A percentile compares a stretch with the other conserved stretches of the same genome.
Evolutionary conservation across 1,140 invertebrate genomes (phyloP).

Genomic region (Drosophila parabipectinata): DNA sequence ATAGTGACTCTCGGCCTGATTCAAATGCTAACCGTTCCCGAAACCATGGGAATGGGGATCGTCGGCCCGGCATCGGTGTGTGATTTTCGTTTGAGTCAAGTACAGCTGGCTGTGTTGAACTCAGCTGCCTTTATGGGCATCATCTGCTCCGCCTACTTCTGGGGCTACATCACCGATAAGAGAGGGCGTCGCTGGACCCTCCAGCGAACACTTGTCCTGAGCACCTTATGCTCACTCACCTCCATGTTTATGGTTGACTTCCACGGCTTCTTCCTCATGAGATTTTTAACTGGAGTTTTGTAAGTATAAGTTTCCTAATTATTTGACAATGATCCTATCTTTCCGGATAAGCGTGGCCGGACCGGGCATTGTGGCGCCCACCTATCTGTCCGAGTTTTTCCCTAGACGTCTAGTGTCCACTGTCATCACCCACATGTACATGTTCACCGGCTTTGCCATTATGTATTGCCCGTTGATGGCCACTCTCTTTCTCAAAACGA

Average conservation of each 20-base stretch:
- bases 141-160: slow-evolving; percentile 86
- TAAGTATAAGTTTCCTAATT: slow-evolving; percentile 38
- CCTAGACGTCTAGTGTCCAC: slow-evolving; percentile 48
- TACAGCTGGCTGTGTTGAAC: slow-evolving; percentile 70
- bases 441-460: slow-evolving; percentile 68
- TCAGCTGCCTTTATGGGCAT: slow-evolving; percentile 83
- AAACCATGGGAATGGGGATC: slow-evolving; percentile 68
- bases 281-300: slow-evolving; percentile 65
- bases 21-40: slow-evolving; percentile 67
- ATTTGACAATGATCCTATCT: background rate
- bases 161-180: slow-evolving; percentile 89
- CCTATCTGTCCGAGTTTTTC: slow-evolving; percentile 65
- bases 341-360: slow-evolving; percentile 46
- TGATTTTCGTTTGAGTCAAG: slow-evolving; percentile 73
- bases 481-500: slow-evolving; percentile 20
- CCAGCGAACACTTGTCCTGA: slow-evolving; percentile 67
- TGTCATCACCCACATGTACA: slow-evolving; percentile 56
- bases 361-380: slow-evolving; percentile 59
- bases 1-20: slow-evolving; percentile 58
- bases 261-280: slow-evolving; percentile 43
- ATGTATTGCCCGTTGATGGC: slow-evolving; percentile 50
- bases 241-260: slow-evolving; percentile 63
- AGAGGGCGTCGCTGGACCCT: slow-evolving; percentile 86
- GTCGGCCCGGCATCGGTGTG: slow-evolving; percentile 72
- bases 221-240: slow-evolving; percentile 45